Evolutionary conservation across 2,797 vertebrate species (phyloP).

Genomic region (Fistularia tabacaria): DNA sequence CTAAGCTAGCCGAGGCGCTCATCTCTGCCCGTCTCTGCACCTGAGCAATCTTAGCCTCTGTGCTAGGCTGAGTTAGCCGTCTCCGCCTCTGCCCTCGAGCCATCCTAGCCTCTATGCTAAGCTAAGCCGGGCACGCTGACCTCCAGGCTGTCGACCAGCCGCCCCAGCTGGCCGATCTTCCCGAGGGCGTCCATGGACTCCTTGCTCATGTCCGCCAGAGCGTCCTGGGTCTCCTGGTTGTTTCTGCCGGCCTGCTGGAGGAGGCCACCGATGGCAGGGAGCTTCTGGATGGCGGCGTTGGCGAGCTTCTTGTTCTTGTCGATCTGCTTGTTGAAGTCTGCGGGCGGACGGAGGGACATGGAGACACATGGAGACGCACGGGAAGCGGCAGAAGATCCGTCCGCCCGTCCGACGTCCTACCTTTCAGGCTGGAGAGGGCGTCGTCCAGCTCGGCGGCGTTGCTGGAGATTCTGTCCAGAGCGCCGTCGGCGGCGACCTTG

Average conservation of each 20-base stretch:
- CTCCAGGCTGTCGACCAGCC: slow-evolving; percentile 51
- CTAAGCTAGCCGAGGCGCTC: background rate
- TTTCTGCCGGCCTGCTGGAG: slow-evolving; percentile 72
- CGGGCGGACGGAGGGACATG: background rate
- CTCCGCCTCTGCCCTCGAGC: background rate
- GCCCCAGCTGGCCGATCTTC: slow-evolving; percentile 30
- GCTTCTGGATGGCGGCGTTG: slow-evolving; percentile 77
- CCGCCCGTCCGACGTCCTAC: slow-evolving; percentile 46
- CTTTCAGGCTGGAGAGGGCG: slow-evolving; percentile 79
- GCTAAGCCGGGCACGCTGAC: slow-evolving; percentile 32
- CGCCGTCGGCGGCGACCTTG: slow-evolving; percentile 72
- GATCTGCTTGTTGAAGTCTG: slow-evolving; percentile 86
- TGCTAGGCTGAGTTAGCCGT: background rate
- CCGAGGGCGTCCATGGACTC: slow-evolving; percentile 29
- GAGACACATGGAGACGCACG: background rate
- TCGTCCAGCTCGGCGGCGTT: slow-evolving; percentile 79
- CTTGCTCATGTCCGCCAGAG: slow-evolving; percentile 58
- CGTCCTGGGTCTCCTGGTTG: slow-evolving; percentile 60
- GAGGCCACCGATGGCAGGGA: slow-evolving; percentile 76
- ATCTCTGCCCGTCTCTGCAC: too few species aligned
- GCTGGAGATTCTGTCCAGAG: slow-evolving; percentile 72
- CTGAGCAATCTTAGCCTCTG: background rate
- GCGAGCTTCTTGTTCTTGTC: slow-evolving; percentile 70
- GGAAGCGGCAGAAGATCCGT: background rate
- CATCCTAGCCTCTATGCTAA: background rate